Base-by-base conservation (phyloP, 2,797 vertebrate genomes). In the Amniataba percoides region DNA sequence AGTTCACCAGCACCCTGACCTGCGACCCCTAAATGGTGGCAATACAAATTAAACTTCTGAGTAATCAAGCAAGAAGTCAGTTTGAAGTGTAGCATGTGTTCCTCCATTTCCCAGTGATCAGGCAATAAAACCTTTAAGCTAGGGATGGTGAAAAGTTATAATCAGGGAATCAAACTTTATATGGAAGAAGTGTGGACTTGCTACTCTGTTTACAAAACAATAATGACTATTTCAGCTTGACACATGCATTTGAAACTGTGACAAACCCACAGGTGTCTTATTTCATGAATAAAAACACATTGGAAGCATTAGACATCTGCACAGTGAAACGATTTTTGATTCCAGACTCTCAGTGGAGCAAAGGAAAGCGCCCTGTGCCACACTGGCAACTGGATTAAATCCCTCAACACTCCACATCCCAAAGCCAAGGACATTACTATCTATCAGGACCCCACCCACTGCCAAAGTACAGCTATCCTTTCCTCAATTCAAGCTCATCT, bases 401-500 rank as follows among this genome's bases (percentile, higher is more conserved):
- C 61, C 58, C 45, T 49, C 25, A 70, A 76, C 0, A 53, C 61
- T 40, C 36, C 72, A 82, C 49, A 77, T 80, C 61, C 69, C 83
- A 87, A 72, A 79, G 48, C 61, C 66, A 70, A 87, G 74, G 74
- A 76, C 78, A 61, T 70, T 61, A 59, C 61, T 19, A 75, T 73
- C 49, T 67, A 59, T 83, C 78, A 77, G 57, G 52, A 62, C 59
- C 42, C 42, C 61, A 31, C 77, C 78, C 58, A 62, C 56, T 70
- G 23, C 59, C 64, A 56, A 81, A 77, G 3, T 46, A 39, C 40
- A 63, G 51, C 68, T 58, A 52, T 42, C 43, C 19, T 62, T 27
- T 53, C 58, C 56, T 27, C 46, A 77, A 11, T 62, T 63, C 51
- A 67, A 61, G 55, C 70, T 57, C 19, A 49, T 80, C 59, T 76